Evolutionary conservation across 2,888 invertebrate species (phyloP).

Genomic region (Mycalesis mineus): DNA sequence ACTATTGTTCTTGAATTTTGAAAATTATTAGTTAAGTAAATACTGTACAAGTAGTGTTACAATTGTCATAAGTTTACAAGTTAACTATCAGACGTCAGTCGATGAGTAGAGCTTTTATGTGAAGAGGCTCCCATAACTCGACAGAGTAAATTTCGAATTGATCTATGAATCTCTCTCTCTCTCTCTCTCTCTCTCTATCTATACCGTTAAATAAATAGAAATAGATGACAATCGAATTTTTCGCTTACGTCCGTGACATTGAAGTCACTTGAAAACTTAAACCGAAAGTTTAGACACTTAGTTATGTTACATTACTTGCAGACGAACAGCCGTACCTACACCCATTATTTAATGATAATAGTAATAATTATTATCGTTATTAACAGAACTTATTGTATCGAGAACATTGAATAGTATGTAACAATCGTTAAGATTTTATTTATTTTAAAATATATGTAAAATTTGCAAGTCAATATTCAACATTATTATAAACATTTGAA

Average conservation of each 20-base stretch:
- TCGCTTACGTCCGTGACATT: background rate
- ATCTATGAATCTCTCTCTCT: too few relatives aligned
- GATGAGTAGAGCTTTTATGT: too few relatives aligned
- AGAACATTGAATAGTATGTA: constrained; percentile 30
- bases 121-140: too few relatives aligned
- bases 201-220: background rate
- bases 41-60: constrained; percentile 9
- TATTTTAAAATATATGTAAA: constrained; percentile 27
- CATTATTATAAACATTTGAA: constrained; percentile 35
- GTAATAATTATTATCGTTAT: constrained; percentile 10
- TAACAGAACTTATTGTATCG: constrained; percentile 26
- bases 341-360: constrained; percentile 1
- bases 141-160: too few relatives aligned
- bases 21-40: background rate
- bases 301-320: constrained; percentile 35
- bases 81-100: background rate
- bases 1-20: constrained; percentile 33
- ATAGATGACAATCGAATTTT: background rate
- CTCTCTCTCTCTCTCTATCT: too few relatives aligned
- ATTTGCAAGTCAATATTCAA: constrained; percentile 30
- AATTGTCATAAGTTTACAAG: constrained; percentile 25
- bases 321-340: constrained; percentile 9
- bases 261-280: background rate
- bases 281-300: constrained; percentile 32
- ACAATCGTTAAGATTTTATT: constrained; percentile 25